Conservation (phyloP, 2,113 vertebrate genomes). For the Elaphurus davidianus region DNA sequence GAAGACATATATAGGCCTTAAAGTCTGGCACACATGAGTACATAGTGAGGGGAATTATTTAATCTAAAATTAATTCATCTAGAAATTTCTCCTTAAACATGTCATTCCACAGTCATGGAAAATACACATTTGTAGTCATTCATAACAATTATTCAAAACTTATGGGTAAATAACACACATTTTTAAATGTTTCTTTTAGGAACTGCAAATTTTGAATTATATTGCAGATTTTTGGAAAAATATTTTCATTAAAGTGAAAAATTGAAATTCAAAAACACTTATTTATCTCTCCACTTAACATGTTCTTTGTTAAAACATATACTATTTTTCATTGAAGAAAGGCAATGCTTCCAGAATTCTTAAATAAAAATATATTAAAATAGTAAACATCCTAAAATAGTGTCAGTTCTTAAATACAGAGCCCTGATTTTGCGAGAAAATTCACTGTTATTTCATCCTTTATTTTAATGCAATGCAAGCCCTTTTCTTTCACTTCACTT, state of each 20-base stretch:
- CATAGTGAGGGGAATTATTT: neutral
- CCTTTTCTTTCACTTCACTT: neutral
- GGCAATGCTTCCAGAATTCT: neutral
- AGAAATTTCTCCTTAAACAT: neutral
- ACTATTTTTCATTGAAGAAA: neutral
- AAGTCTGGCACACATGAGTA: neutral
- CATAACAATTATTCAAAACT: neutral
- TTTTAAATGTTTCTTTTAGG: neutral
- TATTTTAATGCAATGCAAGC: neutral
- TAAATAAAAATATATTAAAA: neutral
- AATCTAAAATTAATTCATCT: neutral
- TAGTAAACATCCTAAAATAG: neutral
- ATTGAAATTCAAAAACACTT: neutral
- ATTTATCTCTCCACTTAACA: neutral
- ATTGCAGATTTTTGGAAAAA: neutral
- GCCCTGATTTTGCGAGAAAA: neutral
- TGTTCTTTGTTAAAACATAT: neutral
- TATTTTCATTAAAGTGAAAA: constrained; percentile 6
- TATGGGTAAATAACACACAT: neutral
- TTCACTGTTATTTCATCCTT: neutral
- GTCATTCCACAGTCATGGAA: neutral
- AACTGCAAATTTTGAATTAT: neutral
- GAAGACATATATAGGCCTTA: neutral
- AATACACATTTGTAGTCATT: neutral
- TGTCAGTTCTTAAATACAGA: neutral